These are phyloP conservation scores for Aradophagus sp. DNA, from an alignment of 1,140 invertebrate species.

Conservation along the genomic window DNA sequence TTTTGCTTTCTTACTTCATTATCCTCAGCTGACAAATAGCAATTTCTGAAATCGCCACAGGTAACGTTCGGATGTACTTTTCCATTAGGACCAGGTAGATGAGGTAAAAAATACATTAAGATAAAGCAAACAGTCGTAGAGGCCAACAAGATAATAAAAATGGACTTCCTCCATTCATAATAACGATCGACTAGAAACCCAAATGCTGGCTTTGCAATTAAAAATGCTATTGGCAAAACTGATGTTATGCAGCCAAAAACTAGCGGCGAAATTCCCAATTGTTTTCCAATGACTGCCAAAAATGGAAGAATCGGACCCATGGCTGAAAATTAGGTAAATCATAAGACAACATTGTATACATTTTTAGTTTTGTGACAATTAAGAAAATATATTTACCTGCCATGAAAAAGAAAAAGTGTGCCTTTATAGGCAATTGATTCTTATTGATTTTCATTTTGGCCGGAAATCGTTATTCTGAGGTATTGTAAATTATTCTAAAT, in stretches of 20 bases:
- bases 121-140: constrained; percentile 79
- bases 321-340: constrained; percentile 78
- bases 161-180: constrained; percentile 78
- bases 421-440: constrained; percentile 83
- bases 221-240: constrained; percentile 81
- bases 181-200: constrained; percentile 83
- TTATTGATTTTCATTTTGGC: constrained; percentile 77
- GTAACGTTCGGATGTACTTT: constrained; percentile 58
- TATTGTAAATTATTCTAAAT: too few relatives aligned
- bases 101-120: constrained; percentile 80
- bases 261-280: constrained; percentile 82
- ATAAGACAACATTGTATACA: too few relatives aligned
- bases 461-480: constrained; percentile 1
- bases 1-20: too few relatives aligned
- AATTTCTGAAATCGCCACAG: constrained; percentile 60
- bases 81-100: constrained; percentile 63
- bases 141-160: constrained; percentile 80
- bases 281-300: constrained; percentile 82
- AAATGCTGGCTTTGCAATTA: constrained; percentile 82
- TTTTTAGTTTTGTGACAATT: too few relatives aligned
- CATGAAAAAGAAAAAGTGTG: constrained; percentile 88
- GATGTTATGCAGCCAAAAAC: constrained; percentile 84
- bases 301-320: constrained; percentile 86
- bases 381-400: constrained; percentile 78
- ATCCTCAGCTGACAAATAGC: constrained; percentile 60